A percentile compares a stretch with the other conserved stretches of the same genome.
Conservation (phyloP, 2,797 vertebrate genomes). For the Taenioides sp. region DNA sequence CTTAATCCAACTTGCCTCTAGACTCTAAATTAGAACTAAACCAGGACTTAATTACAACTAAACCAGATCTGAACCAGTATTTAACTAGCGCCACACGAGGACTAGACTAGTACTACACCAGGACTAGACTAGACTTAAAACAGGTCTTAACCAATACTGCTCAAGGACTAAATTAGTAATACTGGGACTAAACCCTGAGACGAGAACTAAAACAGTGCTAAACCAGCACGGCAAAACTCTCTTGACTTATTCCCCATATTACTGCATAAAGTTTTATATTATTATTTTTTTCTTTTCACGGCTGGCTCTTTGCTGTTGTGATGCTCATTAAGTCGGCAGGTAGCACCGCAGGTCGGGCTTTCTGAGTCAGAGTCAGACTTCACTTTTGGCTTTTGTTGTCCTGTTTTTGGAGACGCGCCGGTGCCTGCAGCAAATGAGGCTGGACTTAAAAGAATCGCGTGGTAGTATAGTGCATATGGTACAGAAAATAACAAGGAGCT, state of each 20-base stretch:
- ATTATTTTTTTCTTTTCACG: background rate
- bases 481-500: conserved; percentile 9
- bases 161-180: no score
- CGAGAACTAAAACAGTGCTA: background rate
- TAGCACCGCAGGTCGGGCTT: conserved; percentile 13
- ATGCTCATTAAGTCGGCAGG: conserved; percentile 29
- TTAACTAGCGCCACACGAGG: no score
- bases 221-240: conserved; percentile 13
- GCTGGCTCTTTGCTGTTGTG: conserved; percentile 15
- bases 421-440: conserved; percentile 11
- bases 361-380: conserved; percentile 17
- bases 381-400: conserved; percentile 14
- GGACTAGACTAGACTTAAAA: no score
- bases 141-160: no score
- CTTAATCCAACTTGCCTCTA: no score
- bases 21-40: no score
- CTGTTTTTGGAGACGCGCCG: background rate
- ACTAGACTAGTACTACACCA: no score
- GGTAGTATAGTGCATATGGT: background rate
- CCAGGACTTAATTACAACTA: no score
- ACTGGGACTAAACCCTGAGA: no score
- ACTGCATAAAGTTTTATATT: background rate
- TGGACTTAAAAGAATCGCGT: conserved; percentile 15
- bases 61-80: no score
- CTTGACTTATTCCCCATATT: conserved; percentile 23